Percentiles rank a stretch among this genome's conserved stretches.
Conservation (phyloP, 2,797 vertebrate species). For the Sebastes melanostomus region DNA sequence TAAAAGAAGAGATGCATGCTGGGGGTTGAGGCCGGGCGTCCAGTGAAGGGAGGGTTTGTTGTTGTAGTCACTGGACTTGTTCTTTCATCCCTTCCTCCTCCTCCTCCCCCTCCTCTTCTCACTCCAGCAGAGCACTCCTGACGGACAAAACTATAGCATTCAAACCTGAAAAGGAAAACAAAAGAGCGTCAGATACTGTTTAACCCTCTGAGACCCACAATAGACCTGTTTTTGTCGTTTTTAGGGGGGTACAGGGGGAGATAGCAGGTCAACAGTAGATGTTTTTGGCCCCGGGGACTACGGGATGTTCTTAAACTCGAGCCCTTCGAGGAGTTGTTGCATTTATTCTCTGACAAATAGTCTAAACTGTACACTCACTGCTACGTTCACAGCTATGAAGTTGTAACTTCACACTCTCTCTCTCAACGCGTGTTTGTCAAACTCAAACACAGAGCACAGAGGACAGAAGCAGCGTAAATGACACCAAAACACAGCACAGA, state of each 20-base stretch:
- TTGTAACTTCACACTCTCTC: too few species aligned
- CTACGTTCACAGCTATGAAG: too few species aligned
- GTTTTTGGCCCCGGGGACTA: too few species aligned
- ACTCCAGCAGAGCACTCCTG: slow-evolving; percentile 72
- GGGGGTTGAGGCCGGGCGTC: slow-evolving; percentile 63
- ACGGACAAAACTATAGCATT: slow-evolving; percentile 55
- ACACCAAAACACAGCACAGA: rapidly evolving
- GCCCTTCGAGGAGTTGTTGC: rapidly evolving
- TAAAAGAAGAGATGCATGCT: slow-evolving; percentile 76
- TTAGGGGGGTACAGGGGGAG: too few species aligned
- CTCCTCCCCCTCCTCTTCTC: slow-evolving; percentile 27
- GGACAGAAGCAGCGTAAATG: too few species aligned
- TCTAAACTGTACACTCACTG: too few species aligned
- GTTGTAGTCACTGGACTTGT: slow-evolving; percentile 55
- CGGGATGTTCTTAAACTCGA: rapidly evolving
- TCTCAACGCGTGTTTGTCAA: too few species aligned
- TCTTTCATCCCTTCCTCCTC: slow-evolving; percentile 57
- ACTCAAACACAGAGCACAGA: too few species aligned
- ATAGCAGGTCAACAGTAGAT: too few species aligned
- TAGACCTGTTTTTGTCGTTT: too few species aligned
- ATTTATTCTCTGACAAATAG: too few species aligned
- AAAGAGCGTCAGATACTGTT: not conserved
- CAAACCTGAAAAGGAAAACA: slow-evolving; percentile 53
- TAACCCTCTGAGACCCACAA: too few species aligned
- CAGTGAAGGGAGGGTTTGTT: slow-evolving; percentile 58